These are phyloP conservation scores for Oikopleura vanhoeffeni DNA, from an alignment of 23 tunicate genomes.

Conservation along the genomic window DNA sequence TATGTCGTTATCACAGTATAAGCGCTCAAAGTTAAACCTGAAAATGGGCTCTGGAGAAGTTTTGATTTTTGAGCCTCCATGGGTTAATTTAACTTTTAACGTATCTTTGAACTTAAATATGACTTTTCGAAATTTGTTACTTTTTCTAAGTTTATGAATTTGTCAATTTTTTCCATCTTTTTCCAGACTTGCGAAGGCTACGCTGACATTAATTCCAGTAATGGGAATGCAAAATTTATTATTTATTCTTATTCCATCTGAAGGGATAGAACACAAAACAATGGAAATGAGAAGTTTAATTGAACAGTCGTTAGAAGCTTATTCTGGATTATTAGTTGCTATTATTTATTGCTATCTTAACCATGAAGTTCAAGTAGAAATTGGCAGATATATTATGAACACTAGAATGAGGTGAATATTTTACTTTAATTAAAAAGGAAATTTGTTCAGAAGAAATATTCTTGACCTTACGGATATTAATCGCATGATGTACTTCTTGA, in stretches of 20 bases:
- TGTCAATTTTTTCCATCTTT: neutral
- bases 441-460: too few relatives aligned
- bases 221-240: conserved; percentile 11
- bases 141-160: too few relatives aligned
- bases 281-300: neutral
- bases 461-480: too few relatives aligned
- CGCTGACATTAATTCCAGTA: neutral
- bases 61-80: too few relatives aligned
- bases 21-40: too few relatives aligned
- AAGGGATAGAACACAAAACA: neutral
- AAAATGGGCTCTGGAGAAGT: too few relatives aligned
- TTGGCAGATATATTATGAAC: conserved; percentile 6
- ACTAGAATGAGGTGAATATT: conserved; percentile 4
- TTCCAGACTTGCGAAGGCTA: neutral
- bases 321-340: neutral
- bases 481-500: too few relatives aligned
- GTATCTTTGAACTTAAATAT: too few relatives aligned
- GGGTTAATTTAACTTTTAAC: too few relatives aligned
- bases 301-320: neutral
- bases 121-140: too few relatives aligned
- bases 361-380: conserved; percentile 12
- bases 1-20: too few relatives aligned
- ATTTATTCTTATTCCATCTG: neutral
- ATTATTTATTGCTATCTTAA: conserved; percentile 3
- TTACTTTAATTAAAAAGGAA: too few relatives aligned